Conservation (phyloP, 1,140 invertebrate genomes). For the Phenacoccus solenopsis region DNA sequence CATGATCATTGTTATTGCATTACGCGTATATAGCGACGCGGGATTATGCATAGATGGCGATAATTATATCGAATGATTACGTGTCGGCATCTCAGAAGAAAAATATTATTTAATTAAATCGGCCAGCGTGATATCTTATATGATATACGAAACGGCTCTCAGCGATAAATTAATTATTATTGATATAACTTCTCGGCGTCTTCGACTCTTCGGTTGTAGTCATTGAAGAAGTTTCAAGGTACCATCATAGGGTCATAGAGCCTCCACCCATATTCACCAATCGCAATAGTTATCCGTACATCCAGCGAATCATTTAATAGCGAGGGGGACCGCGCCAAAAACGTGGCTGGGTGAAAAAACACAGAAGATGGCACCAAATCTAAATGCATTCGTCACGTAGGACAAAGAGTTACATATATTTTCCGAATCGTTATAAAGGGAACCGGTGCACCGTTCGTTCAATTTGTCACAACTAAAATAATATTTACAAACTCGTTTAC, state of each 20-base stretch:
- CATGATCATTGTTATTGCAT: slow-evolving; percentile 16
- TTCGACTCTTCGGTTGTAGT: no score
- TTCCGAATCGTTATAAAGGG: not conserved
- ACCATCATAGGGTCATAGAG: not conserved
- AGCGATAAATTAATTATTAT: slow-evolving; percentile 15
- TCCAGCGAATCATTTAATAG: not conserved
- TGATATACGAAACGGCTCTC: not conserved
- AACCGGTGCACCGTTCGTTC: not conserved
- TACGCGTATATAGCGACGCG: not conserved
- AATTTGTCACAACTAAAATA: slow-evolving; percentile 18
- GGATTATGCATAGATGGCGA: not conserved
- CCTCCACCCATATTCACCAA: no score
- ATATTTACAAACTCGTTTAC: slow-evolving; percentile 18
- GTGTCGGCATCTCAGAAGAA: not conserved
- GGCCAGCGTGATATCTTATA: slow-evolving; percentile 1
- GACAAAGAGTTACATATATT: not conserved
- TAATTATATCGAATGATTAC: slow-evolving; percentile 13
- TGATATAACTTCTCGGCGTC: slow-evolving; percentile 5
- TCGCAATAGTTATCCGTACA: no score
- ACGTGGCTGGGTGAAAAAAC: not conserved
- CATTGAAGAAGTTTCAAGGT: no score
- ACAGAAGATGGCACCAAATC: slow-evolving; percentile 10
- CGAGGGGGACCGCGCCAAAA: not conserved
- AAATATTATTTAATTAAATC: slow-evolving; percentile 15
- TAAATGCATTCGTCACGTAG: not conserved